A percentile compares a stretch with the other conserved stretches of the same genome.
phyloP scores from a whole-genome alignment of 2,113 vertebrate species.

The Typhlomys cinereus region DNA sequence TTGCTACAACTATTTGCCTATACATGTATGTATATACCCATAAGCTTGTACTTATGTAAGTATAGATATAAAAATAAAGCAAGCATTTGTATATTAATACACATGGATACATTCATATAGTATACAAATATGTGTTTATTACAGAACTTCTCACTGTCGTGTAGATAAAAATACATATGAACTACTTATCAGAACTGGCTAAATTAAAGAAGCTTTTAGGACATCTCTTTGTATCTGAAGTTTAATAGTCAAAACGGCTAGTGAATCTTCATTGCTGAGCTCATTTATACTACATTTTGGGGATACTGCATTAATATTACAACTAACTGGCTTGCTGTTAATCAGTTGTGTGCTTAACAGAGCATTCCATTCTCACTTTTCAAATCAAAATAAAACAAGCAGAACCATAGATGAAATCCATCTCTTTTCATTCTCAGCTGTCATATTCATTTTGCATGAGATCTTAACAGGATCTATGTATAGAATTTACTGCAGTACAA shows the following conservation, averaged over 20 bases:
- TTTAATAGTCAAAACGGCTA: neutral
- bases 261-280: neutral
- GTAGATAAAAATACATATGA: neutral
- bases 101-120: neutral
- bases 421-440: neutral
- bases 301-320: no score
- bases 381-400: conserved; percentile 65
- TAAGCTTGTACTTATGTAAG: neutral
- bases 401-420: neutral
- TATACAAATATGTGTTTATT: neutral
- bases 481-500: neutral
- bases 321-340: no score
- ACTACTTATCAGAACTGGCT: neutral
- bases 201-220: neutral
- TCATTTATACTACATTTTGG: no score
- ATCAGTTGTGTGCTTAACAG: conserved; percentile 54
- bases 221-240: neutral
- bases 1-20: no score
- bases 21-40: neutral
- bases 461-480: neutral
- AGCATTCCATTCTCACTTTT: conserved; percentile 36
- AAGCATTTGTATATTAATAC: neutral
- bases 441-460: conserved; percentile 10
- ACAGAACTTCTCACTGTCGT: neutral
- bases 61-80: neutral